Percentiles rank a stretch among this genome's conserved stretches.
Evolutionary conservation across 2,888 invertebrate species (phyloP).

Genomic region (Spodoptera littoralis): DNA sequence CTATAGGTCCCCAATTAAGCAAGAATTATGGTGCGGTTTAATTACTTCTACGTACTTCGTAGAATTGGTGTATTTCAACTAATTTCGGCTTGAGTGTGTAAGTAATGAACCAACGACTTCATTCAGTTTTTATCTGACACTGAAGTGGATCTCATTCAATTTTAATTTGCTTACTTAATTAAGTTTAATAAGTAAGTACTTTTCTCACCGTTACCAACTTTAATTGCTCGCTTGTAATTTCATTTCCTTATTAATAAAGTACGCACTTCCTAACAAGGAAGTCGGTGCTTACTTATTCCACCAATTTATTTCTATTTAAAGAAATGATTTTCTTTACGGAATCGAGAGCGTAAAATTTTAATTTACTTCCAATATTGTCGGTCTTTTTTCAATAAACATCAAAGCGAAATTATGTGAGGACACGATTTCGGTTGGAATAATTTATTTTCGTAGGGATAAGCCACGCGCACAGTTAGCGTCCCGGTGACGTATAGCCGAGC

Average conservation of each 20-base stretch:
- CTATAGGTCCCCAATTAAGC: constrained; percentile 28
- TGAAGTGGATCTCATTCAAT: no score
- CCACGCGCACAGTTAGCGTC: constrained; percentile 53
- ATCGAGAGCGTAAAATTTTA: constrained; percentile 12
- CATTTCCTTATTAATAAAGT: constrained; percentile 5
- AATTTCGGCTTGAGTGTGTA: neutral
- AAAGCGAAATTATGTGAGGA: constrained; percentile 59
- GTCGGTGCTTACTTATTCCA: constrained; percentile 3
- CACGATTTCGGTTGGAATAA: constrained; percentile 55
- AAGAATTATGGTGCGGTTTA: constrained; percentile 27
- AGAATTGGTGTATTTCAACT: neutral
- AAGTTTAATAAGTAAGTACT: no score
- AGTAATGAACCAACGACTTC: neutral
- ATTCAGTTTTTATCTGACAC: no score
- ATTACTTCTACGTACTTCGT: neutral
- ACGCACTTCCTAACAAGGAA: neutral
- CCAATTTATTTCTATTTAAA: constrained; percentile 21
- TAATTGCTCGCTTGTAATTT: neutral
- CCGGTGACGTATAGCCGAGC: constrained; percentile 44
- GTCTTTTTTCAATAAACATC: constrained; percentile 40
- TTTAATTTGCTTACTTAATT: no score
- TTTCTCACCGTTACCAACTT: neutral
- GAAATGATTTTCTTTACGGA: constrained; percentile 10
- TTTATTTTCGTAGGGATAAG: constrained; percentile 55
- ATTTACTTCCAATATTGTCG: constrained; percentile 18